Base-by-base conservation (phyloP, 2,113 vertebrate genomes). In the Mormyrus iriodes region DNA sequence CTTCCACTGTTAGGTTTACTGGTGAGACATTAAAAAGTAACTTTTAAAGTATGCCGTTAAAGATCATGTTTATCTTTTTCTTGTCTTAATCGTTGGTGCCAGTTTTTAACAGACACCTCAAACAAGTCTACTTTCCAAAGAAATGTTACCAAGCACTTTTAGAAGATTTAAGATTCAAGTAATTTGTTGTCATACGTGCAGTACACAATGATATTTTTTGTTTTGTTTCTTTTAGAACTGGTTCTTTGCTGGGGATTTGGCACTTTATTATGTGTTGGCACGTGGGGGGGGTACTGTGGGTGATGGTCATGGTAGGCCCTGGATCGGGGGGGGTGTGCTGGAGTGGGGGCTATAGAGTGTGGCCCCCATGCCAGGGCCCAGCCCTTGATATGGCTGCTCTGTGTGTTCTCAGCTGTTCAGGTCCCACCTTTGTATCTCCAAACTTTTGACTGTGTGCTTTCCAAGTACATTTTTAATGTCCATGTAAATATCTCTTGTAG, bases 401-500 rank as follows among this genome's bases (percentile, higher is more conserved):
- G 7, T 89, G 85, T 90, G 48, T 87, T 52, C 85, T 87, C 85
- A 87, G 89, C 89, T 90, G 89, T 55, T 61, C 35, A 13, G 13
- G 79, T 4, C 39, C 27, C 24, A 21, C 88, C 79, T 48, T 84
- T 87, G 24, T 76, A 24, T 87, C 65, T 90, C 85, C 15, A 49
- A 90, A 61, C 42, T 39, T 24, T 76, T 3, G 3, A 51, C 84
- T 88, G 4, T 52, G 52, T 1, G 24, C 52, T 90, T 69, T 90
- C 53, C 88, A 92, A 31, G 86, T 91, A 58, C 21, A 83, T 76
- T 73, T 17, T 39, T 73, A 19, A 86, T 49, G 88, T 86, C 82
- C 89, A 87, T 73, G 58, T 88, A 91, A 93, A 93, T 93, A 88
- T 92, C 92, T 90, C 91, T 65, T 58, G 52, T 58, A 87, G 61